phyloP scores from a whole-genome alignment of 2,113 vertebrate genomes.

The Bettongia penicillata region DNA sequence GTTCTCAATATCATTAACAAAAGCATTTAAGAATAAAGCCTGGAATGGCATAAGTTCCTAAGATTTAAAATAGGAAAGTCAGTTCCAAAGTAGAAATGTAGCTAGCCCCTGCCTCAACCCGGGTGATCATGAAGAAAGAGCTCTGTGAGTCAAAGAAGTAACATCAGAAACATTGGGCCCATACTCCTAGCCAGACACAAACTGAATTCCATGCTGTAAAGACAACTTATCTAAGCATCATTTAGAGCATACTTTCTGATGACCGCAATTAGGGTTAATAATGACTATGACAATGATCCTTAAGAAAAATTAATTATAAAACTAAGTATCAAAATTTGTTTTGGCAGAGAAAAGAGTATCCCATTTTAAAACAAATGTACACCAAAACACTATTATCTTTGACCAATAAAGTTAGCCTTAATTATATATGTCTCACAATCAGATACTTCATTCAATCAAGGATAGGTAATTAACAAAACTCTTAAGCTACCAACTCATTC shows the following conservation, averaged over 20 bases:
- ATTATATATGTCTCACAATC: not conserved
- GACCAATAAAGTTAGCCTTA: not conserved
- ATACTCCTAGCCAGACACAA: not conserved
- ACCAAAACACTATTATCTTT: not conserved
- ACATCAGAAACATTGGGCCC: not conserved
- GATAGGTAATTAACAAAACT: too few relatives aligned
- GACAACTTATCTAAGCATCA: not conserved
- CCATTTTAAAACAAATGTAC: not conserved
- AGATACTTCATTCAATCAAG: not conserved
- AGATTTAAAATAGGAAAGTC: slow-evolving; percentile 66
- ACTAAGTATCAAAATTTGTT: slow-evolving; percentile 44
- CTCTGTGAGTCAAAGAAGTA: not conserved
- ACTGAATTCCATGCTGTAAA: not conserved
- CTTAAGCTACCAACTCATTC: not conserved
- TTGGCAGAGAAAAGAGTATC: not conserved
- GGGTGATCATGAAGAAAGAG: not conserved
- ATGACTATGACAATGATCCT: slow-evolving; percentile 43
- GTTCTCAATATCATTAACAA: slow-evolving; percentile 93
- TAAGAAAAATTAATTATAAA: slow-evolving; percentile 45
- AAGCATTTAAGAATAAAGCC: slow-evolving; percentile 92
- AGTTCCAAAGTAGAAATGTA: slow-evolving; percentile 25
- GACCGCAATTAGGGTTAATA: slow-evolving; percentile 43
- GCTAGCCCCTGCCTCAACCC: not conserved
- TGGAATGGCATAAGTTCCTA: slow-evolving; percentile 97
- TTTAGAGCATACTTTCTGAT: not conserved